Evolutionary conservation across 2,113 vertebrate species (phyloP).

Genomic region (Cyphomyrus plagiostoma): DNA sequence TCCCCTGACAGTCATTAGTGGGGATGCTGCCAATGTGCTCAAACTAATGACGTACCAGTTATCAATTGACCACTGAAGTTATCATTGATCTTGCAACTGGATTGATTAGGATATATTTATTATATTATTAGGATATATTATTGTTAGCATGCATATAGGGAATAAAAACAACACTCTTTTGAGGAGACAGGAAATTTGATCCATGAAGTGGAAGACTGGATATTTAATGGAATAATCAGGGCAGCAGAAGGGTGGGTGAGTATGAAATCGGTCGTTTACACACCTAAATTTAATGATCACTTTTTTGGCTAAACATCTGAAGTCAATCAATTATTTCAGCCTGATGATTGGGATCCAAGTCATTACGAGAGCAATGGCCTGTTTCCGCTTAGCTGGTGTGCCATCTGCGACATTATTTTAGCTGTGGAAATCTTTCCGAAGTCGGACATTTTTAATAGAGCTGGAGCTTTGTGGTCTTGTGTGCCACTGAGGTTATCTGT

Average conservation of each 20-base stretch:
- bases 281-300: slow-evolving; percentile 6
- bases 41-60: not conserved
- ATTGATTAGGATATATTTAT: no score
- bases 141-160: not conserved
- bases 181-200: not conserved
- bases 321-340: slow-evolving; percentile 7
- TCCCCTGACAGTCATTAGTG: not conserved
- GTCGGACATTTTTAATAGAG: not conserved
- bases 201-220: not conserved
- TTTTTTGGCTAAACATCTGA: slow-evolving; percentile 8
- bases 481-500: not conserved
- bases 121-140: not conserved
- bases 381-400: not conserved
- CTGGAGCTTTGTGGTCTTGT: not conserved
- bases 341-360: not conserved
- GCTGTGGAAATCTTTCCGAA: not conserved
- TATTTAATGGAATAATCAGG: not conserved
- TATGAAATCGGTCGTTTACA: not conserved
- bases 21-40: not conserved
- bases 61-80: no score
- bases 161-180: not conserved
- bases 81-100: not conserved
- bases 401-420: not conserved
- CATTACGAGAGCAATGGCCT: slow-evolving; percentile 13
- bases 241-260: not conserved